A percentile compares a stretch with the other conserved stretches of the same genome.
Evolutionary conservation across 1,140 invertebrate genomes (phyloP).

Genomic region (Drosophila nikananu): DNA sequence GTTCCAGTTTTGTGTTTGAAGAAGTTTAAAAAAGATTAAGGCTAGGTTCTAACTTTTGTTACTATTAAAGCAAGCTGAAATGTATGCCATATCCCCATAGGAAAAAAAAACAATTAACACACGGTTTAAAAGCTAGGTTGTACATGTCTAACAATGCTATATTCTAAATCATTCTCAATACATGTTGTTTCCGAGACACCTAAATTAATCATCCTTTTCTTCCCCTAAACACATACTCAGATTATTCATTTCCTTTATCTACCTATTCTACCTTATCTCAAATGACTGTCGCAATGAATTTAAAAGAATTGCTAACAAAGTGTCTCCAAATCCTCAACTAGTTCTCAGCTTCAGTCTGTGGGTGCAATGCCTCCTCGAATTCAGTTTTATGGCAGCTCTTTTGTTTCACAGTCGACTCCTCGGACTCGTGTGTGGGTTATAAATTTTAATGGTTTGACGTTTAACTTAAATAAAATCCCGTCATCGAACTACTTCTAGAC

Average conservation of each 20-base stretch:
- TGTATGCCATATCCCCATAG: no score
- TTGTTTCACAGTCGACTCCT: slow-evolving; percentile 39
- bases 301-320: slow-evolving; percentile 29
- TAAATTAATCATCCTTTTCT: slow-evolving; percentile 6
- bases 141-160: background rate
- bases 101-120: background rate
- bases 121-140: background rate
- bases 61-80: no score
- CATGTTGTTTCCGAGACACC: background rate
- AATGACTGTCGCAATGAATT: slow-evolving; percentile 43
- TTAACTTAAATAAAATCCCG: slow-evolving; percentile 51
- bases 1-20: slow-evolving; percentile 14
- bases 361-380: slow-evolving; percentile 27
- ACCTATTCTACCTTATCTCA: slow-evolving; percentile 35
- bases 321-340: slow-evolving; percentile 23
- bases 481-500: slow-evolving; percentile 50
- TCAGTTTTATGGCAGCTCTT: slow-evolving; percentile 46
- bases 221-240: background rate
- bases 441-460: slow-evolving; percentile 55
- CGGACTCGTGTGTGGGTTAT: slow-evolving; percentile 31
- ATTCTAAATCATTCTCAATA: background rate
- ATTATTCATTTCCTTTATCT: slow-evolving; percentile 18
- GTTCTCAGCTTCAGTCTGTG: slow-evolving; percentile 23
- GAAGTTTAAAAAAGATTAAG: no score
- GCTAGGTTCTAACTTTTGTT: background rate